Conservation (phyloP, 2,797 vertebrate genomes). For the Enteromius fasciolatus region DNA sequence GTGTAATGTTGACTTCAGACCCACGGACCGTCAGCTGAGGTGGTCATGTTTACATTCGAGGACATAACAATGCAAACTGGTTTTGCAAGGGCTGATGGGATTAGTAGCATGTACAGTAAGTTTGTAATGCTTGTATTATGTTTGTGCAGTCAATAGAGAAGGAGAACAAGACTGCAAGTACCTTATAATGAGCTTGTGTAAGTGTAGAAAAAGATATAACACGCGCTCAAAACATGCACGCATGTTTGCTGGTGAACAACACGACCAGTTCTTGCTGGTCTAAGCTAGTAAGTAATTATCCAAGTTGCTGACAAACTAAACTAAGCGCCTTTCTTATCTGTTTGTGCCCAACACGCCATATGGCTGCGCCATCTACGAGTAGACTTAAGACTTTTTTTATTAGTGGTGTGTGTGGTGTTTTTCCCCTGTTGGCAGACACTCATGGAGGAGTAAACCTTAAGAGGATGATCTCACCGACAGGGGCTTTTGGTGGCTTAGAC, state of each 20-base stretch:
- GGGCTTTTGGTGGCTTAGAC: constrained; percentile 72
- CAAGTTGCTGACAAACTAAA: constrained; percentile 44
- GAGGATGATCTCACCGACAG: constrained; percentile 72
- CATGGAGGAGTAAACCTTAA: constrained; percentile 63
- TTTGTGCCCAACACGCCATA: constrained; percentile 63
- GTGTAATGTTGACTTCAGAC: background rate
- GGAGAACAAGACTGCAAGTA: constrained; percentile 26
- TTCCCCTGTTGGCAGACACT: constrained; percentile 58
- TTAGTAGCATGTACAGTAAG: constrained; percentile 54
- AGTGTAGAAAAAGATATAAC: constrained; percentile 8
- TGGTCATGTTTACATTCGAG: constrained; percentile 46
- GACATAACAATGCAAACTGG: constrained; percentile 52
- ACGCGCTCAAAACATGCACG: constrained; percentile 4
- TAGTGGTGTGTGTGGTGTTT: constrained; percentile 50
- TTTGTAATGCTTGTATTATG: constrained; percentile 60
- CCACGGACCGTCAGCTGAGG: background rate
- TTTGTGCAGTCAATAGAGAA: constrained; percentile 53
- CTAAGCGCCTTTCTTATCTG: constrained; percentile 34
- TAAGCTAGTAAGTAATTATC: constrained; percentile 43
- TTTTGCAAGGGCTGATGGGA: constrained; percentile 54
- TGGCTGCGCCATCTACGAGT: constrained; percentile 53
- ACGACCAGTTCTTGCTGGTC: constrained; percentile 7
- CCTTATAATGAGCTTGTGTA: constrained; percentile 30
- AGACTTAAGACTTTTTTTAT: constrained; percentile 67
- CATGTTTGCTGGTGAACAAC: background rate